Evolutionary conservation across 2,113 vertebrate species (phyloP).

Genomic region (Notothenia rossii): DNA sequence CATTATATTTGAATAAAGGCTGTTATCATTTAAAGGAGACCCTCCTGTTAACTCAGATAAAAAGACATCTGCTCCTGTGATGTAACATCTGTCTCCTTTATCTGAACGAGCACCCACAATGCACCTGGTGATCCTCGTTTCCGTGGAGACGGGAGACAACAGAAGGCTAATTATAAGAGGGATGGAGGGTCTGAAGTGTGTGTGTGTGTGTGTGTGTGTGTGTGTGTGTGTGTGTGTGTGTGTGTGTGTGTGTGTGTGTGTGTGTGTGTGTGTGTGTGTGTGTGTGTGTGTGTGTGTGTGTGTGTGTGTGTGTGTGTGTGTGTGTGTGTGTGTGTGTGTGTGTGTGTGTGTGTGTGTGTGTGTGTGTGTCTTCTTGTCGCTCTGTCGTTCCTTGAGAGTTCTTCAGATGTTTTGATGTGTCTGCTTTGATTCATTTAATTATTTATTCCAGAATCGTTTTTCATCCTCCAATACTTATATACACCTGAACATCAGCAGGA

Average conservation of each 20-base stretch:
- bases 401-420: neutral
- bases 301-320: no score
- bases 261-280: no score
- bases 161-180: constrained; percentile 51
- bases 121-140: constrained; percentile 53
- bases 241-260: neutral
- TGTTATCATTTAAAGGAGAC: no score
- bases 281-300: no score
- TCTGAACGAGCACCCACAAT: constrained; percentile 47
- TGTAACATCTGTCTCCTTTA: no score
- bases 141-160: constrained; percentile 55
- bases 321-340: no score
- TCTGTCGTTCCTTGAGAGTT: neutral
- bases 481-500: no score
- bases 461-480: neutral
- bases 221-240: constrained; percentile 14
- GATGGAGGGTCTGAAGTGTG: constrained; percentile 1
- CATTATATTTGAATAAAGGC: no score
- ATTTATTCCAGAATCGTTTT: neutral
- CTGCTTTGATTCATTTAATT: neutral
- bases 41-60: no score
- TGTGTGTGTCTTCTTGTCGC: neutral
- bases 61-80: no score
- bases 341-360: no score
- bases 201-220: neutral